phyloP scores from a whole-genome alignment of 2,113 vertebrate genomes.

The Phalacrocorax aristotelis region DNA sequence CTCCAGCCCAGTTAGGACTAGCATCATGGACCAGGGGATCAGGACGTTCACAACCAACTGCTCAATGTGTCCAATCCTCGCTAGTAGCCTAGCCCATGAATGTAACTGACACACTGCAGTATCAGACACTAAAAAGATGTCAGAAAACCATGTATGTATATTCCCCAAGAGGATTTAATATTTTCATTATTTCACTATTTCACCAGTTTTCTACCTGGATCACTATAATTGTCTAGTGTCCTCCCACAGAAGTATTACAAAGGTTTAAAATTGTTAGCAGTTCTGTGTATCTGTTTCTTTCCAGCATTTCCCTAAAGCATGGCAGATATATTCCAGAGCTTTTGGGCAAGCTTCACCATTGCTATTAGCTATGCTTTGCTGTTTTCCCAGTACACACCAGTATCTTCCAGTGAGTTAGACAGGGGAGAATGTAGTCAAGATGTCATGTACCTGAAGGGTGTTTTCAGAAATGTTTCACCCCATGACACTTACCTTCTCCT shows the following conservation, averaged over 20 bases:
- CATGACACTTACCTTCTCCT: neutral
- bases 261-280: neutral
- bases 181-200: neutral
- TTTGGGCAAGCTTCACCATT: neutral
- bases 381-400: neutral
- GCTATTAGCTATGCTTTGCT: neutral
- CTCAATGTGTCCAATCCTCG: neutral
- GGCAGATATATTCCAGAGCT: neutral
- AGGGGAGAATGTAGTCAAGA: neutral
- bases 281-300: neutral
- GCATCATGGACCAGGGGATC: accelerated
- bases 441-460: neutral
- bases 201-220: neutral
- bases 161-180: neutral
- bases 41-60: neutral
- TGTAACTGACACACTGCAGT: accelerated
- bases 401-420: neutral
- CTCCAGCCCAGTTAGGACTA: neutral
- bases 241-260: accelerated
- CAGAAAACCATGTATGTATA: neutral
- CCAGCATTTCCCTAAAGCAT: neutral
- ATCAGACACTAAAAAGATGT: neutral
- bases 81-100: neutral
- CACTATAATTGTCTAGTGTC: neutral
- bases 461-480: neutral